Percentiles rank a stretch among this genome's conserved stretches.
Evolutionary conservation across 2,113 vertebrate genomes (phyloP).

Genomic region (Paramisgurnus dabryanus): DNA sequence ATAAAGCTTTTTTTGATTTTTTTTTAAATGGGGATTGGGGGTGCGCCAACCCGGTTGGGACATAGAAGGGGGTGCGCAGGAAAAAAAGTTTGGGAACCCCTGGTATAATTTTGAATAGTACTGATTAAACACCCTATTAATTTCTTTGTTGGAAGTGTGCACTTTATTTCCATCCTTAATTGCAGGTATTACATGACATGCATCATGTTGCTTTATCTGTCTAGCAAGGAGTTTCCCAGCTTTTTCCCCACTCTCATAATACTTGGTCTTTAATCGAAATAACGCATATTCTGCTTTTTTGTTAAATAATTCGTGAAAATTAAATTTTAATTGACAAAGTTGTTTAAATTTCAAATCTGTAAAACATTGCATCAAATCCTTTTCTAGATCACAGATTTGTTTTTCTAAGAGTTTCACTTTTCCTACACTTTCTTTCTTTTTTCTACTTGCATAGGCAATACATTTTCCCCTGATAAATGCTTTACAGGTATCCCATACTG

Average conservation of each 20-base stretch:
- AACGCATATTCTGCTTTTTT: neutral
- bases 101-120: neutral
- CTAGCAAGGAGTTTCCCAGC: neutral
- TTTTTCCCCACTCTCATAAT: constrained; percentile 2
- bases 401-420: neutral
- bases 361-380: neutral
- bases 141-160: neutral
- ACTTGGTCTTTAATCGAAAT: neutral
- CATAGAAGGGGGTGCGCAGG: no score
- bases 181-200: neutral
- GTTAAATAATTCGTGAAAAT: neutral
- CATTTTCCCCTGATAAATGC: constrained; percentile 5
- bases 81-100: no score
- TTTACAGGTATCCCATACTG: constrained; percentile 6
- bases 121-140: neutral
- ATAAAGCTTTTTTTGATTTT: no score
- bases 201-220: neutral
- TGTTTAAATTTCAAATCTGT: neutral
- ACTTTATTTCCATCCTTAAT: neutral
- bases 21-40: no score
- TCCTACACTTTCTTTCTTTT: neutral
- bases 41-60: no score
- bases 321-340: neutral
- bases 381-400: neutral
- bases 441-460: neutral